Conservation (phyloP, 2,797 vertebrate species). For the Lutjanus argentimaculatus region DNA sequence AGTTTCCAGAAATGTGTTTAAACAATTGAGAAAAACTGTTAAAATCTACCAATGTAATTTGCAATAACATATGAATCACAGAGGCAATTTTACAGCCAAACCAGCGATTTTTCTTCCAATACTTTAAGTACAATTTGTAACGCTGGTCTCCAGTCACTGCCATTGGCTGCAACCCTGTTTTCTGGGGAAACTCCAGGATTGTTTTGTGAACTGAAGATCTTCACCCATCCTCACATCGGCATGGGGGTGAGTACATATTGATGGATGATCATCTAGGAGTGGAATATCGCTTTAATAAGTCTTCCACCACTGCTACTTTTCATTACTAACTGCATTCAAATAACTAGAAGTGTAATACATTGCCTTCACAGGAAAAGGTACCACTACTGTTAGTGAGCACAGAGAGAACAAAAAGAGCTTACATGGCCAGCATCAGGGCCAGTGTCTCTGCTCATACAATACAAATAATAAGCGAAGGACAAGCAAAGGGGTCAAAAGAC, state of each 20-base stretch:
- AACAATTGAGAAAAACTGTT: no score
- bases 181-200: no score
- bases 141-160: no score
- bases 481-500: constrained; percentile 12
- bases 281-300: no score
- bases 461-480: neutral
- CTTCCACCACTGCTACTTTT: neutral
- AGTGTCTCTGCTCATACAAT: constrained; percentile 1
- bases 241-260: no score
- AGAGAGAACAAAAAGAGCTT: neutral
- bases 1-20: no score
- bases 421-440: neutral
- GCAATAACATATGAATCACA: neutral
- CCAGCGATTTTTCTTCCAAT: no score
- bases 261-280: no score
- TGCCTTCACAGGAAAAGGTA: neutral
- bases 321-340: neutral
- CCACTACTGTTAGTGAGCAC: neutral
- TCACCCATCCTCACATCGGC: no score
- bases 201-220: no score
- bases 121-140: no score
- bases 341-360: neutral
- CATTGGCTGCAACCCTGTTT: no score
- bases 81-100: neutral
- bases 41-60: neutral